Percentiles rank a stretch among this genome's conserved stretches.
Conservation (phyloP, 2,113 vertebrate species). For the Elephantulus edwardii region DNA sequence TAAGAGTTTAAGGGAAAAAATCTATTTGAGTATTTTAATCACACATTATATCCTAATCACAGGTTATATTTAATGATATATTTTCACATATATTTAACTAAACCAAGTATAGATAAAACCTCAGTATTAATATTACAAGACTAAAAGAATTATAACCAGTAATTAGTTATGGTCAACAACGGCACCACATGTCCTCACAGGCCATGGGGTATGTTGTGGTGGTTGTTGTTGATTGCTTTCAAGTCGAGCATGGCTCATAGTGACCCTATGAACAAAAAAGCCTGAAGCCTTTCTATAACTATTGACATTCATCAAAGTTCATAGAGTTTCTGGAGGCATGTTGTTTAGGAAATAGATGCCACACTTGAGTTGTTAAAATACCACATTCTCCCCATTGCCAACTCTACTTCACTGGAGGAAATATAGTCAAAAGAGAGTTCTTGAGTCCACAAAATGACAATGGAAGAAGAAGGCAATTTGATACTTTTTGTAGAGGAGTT, state of each 20-base stretch:
- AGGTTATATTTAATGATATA: rapidly evolving
- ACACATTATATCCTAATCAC: background rate
- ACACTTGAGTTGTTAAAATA: background rate
- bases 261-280: too few species aligned
- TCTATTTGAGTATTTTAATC: background rate
- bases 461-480: background rate
- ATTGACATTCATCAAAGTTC: too few species aligned
- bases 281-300: too few species aligned
- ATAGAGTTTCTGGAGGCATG: too few species aligned
- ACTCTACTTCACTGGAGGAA: background rate
- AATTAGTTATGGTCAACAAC: too few species aligned
- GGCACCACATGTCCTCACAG: too few species aligned
- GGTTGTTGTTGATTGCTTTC: too few species aligned
- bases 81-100: rapidly evolving
- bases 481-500: background rate
- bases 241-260: too few species aligned
- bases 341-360: too few species aligned
- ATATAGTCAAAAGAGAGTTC: background rate
- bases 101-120: rapidly evolving
- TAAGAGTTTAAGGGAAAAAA: background rate
- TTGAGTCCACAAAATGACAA: background rate
- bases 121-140: background rate
- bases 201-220: too few species aligned
- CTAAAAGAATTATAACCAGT: background rate
- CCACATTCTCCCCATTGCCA: rapidly evolving